phyloP scores from a whole-genome alignment of 2,888 invertebrate species.

The Drosophila colorata region DNA sequence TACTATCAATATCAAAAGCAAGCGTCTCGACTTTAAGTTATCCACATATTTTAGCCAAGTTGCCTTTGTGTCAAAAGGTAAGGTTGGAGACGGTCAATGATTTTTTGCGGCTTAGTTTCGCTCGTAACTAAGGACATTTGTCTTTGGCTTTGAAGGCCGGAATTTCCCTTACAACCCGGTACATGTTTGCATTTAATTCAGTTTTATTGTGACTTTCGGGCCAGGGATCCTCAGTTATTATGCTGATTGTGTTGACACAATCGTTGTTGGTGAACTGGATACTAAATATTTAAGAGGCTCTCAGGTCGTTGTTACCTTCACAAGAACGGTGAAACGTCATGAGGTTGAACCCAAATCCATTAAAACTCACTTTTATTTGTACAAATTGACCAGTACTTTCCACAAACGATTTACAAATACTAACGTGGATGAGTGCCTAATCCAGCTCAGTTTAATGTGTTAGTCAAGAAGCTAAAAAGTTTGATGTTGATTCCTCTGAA shows the following conservation, averaged over 20 bases:
- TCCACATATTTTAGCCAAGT: conserved; percentile 18
- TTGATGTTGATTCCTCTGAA: background rate
- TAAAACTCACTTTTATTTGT: conserved; percentile 55
- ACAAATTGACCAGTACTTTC: conserved; percentile 43
- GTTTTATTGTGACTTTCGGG: conserved; percentile 58
- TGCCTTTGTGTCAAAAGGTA: background rate
- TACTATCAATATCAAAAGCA: background rate
- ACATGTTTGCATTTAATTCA: conserved; percentile 71
- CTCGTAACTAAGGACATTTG: conserved; percentile 59
- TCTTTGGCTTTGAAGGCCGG: conserved; percentile 36
- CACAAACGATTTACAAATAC: conserved; percentile 9
- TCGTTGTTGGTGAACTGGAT: conserved; percentile 46
- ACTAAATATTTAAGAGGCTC: conserved; percentile 61
- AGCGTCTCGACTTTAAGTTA: background rate
- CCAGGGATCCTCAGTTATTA: conserved; percentile 55
- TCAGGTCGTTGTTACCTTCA: conserved; percentile 23
- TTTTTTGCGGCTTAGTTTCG: conserved; percentile 60
- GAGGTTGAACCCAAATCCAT: conserved; percentile 41
- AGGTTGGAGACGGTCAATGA: background rate
- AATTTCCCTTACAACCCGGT: conserved; percentile 25
- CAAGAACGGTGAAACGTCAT: conserved; percentile 2
- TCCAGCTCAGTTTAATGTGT: conserved; percentile 8
- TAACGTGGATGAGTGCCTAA: background rate
- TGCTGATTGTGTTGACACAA: conserved; percentile 74
- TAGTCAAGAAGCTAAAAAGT: background rate